Base-by-base conservation (phyloP, 1,140 invertebrate genomes). In the Aphis craccivora region DNA sequence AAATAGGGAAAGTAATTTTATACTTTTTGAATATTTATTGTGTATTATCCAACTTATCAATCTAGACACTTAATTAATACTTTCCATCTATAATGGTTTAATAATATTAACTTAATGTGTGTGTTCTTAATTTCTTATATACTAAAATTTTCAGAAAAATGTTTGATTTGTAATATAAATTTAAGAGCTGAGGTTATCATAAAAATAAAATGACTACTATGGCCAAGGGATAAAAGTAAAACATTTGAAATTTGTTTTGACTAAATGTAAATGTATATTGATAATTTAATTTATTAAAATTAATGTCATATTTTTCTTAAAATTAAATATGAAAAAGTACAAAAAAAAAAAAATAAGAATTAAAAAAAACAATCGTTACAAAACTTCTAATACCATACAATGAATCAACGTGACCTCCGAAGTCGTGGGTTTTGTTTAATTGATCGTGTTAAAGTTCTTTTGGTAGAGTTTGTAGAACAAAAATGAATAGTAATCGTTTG, bases 401-500 rank as follows among this genome's bases (percentile, higher is more conserved):
- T 25, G 43, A 43, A 87, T 87, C 48, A 45, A 48, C 43, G 11
- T n/a, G 30, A 43, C 45, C 9, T n/a, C 45, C 5, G 1, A 18
- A 18, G 30, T 2, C 35, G 87, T 89, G 87, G 87, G 87, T 89
- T 89, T 89, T 11, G 51, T 37, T 55, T 89, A 53, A 89, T 30
- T 35, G 45, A 30, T 55, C 22, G 48, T 55, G 48, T 55, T 76
- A 25, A 37, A 53, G 30, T 51, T 35, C 5, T 88, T 88, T 51
- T 51, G 43, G 6, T 20, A 14, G 11, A 18, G 40, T 84, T 40
- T 48, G 30, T 86, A 48, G 48, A 87, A 87, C 45, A 87, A 87
- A 87, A 86, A 86, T 40, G 48, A 53, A 51, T 88, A 25, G 30
- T 88, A 89, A 89, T 55, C 87, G 87, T 53, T 89, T 2, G 51